Base-by-base conservation (phyloP, 1,140 invertebrate genomes). In the Drosophila kohkoa region DNA sequence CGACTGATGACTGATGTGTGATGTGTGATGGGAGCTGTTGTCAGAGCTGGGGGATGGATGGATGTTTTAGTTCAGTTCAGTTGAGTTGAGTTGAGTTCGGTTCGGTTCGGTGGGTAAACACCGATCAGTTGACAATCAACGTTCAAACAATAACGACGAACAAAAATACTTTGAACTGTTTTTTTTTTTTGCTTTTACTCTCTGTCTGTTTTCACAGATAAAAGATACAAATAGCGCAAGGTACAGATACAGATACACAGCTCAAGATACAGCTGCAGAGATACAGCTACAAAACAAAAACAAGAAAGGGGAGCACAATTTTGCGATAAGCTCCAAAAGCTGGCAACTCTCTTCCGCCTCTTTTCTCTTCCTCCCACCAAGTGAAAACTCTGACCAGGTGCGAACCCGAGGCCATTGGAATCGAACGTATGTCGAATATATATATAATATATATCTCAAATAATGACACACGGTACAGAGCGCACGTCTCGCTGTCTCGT, bases 121-220 rank as follows among this genome's bases (percentile, higher is more conserved):
- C 80, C 70, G 83, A 87, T 88, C 83, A 87, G 83, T 87, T 88
- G 73, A 87, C 82, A 87, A 87, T 87, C 83, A 87, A 77, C 77
- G 77, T 87, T 77, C 85, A 87, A 87, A 88, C 77, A 87, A 82
- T 74, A 79, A 60, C 38, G 62, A 74, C 82, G 63, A 52, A 85
- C 66, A 71, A 73, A 13, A 85, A 69, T 46, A 76, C 62, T 73
- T 80, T 49, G 30, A 64, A 62, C 72, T 25, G 20, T 54, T 5
- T 20, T n/a, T 20, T 20, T 20, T 13, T 41, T 5, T 1, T 4
- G 16, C 10, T 20, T 20, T 15, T 20, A 10, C 20, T 25, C 35
- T 55, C 32, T 43, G 70, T 75, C 69, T 85, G 46, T 85, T 65
- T 69, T 74, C 64, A 59, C 66, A 87, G 83, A 88, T 88, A 87